phyloP scores from a whole-genome alignment of 2,888 invertebrate genomes.

The Dicranocentrus wangi region DNA sequence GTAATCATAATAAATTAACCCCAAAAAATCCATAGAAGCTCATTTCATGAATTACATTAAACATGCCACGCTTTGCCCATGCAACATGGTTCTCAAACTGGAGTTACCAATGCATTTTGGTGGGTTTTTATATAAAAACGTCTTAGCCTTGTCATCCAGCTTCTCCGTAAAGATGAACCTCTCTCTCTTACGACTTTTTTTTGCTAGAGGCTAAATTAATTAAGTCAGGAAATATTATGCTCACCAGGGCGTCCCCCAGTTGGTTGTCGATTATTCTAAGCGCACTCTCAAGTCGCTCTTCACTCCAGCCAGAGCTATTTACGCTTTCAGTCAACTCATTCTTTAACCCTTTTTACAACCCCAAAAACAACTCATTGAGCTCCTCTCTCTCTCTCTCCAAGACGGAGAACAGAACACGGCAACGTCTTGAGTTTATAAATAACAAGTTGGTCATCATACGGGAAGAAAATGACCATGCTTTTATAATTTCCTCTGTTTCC shows the following conservation, averaged over 20 bases:
- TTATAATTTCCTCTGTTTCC: too few species aligned
- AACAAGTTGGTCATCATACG: constrained; percentile 28
- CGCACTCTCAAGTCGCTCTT: constrained; percentile 7
- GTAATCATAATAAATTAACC: constrained; percentile 52
- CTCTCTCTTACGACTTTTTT: constrained; percentile 33
- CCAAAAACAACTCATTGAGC: constrained; percentile 50
- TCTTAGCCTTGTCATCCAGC: not conserved
- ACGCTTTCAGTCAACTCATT: constrained; percentile 51
- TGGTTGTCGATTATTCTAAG: constrained; percentile 54
- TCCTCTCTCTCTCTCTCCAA: too few species aligned
- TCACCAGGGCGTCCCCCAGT: constrained; percentile 69
- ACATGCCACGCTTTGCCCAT: constrained; percentile 37
- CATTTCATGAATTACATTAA: constrained; percentile 18
- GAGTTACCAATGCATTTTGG: not conserved
- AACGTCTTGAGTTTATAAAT: constrained; percentile 41
- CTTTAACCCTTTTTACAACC: constrained; percentile 60
- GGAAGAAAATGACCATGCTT: too few species aligned
- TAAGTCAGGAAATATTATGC: constrained; percentile 72
- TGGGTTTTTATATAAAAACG: constrained; percentile 4
- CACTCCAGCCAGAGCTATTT: constrained; percentile 37
- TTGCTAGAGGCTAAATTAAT: constrained; percentile 72
- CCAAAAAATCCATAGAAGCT: constrained; percentile 36
- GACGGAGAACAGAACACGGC: constrained; percentile 24
- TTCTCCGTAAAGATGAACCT: constrained; percentile 40
- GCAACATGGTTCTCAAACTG: constrained; percentile 5